Evolutionary conservation across 2,113 vertebrate species (phyloP).

Genomic region (Callopanchax toddi): DNA sequence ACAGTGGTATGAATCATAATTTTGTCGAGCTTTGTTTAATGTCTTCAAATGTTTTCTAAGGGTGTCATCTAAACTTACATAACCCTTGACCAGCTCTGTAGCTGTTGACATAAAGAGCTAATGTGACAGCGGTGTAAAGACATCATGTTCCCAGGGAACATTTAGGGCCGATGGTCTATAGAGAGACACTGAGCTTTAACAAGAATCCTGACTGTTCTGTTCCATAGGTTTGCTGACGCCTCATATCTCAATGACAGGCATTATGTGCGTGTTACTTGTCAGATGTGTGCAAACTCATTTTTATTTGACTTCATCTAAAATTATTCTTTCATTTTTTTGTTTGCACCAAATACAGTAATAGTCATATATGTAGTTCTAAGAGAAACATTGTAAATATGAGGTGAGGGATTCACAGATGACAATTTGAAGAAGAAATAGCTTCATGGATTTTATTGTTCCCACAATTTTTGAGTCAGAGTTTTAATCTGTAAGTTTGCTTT

Average conservation of each 20-base stretch:
- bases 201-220: neutral
- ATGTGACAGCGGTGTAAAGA: neutral
- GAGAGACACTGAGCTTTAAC: neutral
- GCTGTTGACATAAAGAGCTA: neutral
- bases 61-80: neutral
- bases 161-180: too few relatives aligned
- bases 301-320: slow-evolving; percentile 4
- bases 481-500: too few relatives aligned
- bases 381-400: too few relatives aligned
- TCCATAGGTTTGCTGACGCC: too few relatives aligned
- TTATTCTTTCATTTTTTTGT: neutral
- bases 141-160: neutral
- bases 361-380: too few relatives aligned
- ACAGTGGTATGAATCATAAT: neutral
- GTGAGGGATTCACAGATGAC: neutral
- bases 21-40: neutral
- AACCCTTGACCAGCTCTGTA: neutral
- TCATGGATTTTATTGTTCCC: too few relatives aligned
- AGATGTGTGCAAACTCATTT: too few relatives aligned
- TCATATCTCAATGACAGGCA: too few relatives aligned
- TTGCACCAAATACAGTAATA: too few relatives aligned
- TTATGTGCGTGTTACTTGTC: neutral
- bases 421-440: too few relatives aligned
- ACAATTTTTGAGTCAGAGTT: too few relatives aligned
- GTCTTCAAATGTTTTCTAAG: neutral